Conservation (phyloP, 2,113 vertebrate species). For the Pterocles gutturalis region DNA sequence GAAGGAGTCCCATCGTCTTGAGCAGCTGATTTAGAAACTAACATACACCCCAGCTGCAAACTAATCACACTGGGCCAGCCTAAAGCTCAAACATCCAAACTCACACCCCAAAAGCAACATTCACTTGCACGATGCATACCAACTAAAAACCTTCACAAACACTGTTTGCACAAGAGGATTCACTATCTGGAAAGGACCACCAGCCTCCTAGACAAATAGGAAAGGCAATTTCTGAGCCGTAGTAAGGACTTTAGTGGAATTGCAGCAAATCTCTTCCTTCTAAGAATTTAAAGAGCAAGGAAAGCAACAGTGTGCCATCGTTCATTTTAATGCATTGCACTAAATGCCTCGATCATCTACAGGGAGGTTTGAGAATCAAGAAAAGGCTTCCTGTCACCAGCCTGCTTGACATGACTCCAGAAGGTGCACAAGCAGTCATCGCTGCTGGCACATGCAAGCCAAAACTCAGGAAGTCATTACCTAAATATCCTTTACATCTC, state of each 20-base stretch:
- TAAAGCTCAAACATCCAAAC: background rate
- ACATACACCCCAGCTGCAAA: background rate
- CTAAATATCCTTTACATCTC: background rate
- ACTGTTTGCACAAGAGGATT: background rate
- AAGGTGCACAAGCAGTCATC: rapidly evolving
- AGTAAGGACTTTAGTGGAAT: background rate
- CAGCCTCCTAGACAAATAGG: background rate
- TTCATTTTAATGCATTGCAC: background rate
- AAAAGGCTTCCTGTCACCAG: background rate
- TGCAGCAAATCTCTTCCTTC: background rate
- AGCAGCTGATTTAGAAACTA: background rate
- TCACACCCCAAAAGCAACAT: background rate
- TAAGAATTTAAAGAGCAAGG: background rate
- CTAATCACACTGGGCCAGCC: background rate
- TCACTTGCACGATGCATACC: background rate
- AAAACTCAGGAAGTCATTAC: background rate
- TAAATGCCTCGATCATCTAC: background rate
- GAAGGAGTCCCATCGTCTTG: background rate
- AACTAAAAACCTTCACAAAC: background rate
- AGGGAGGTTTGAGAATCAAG: background rate
- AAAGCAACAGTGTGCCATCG: background rate
- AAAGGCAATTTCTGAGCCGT: background rate
- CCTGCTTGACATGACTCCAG: background rate
- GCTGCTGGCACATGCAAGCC: background rate
- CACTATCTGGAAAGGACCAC: background rate